Base-by-base conservation (phyloP, 2,888 invertebrate genomes). In the Drosophila fungiperda region DNA sequence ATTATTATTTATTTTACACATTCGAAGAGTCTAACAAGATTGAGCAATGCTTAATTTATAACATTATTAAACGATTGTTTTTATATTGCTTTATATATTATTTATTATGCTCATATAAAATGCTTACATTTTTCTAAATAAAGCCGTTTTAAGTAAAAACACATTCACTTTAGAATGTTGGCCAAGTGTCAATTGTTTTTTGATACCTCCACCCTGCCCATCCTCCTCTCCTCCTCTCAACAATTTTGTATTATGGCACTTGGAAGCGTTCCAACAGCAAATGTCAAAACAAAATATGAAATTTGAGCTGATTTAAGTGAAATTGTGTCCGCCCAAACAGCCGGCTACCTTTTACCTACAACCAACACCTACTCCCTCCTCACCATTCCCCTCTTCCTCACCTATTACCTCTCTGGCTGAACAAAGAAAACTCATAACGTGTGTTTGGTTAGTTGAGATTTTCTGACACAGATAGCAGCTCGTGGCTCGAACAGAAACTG, bases 401-500 rank as follows among this genome's bases (percentile, higher is more conserved):
- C 20, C 23, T 45, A 45, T 38, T 26, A 74, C 71, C 57, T 23
- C 20, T 32, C 54, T 32, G 61, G 55, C 61, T 50, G 78, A 82
- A 80, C 79, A 85, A 90, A 85, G 85, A 89, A 89, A 90, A 87
- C 77, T 75, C 89, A 78, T 78, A 85, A 82, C 82, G 89, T 87
- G 76, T 81, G 87, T 80, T 82, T 77, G 87, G 75, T 58, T 81
- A 76, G 89, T 82, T 74, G 78, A 87, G 87, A 87, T 87, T 90
- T 82, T 76, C 87, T 73, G 90, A 83, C 87, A 87, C 87, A 90
- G 87, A 87, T 89, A 87, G 54, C 36, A 36, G 75, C 59, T 71
- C 60, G 66, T 72, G 66, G 64, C 59, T 59, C 62, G 65, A 63
- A 61, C 61, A 54, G 52, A 42, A 42, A 68, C 42, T 35, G 17